A percentile compares a stretch with the other conserved stretches of the same genome.
phyloP scores from a whole-genome alignment of 2,797 vertebrate genomes.

The Phoxinus dragarum region DNA sequence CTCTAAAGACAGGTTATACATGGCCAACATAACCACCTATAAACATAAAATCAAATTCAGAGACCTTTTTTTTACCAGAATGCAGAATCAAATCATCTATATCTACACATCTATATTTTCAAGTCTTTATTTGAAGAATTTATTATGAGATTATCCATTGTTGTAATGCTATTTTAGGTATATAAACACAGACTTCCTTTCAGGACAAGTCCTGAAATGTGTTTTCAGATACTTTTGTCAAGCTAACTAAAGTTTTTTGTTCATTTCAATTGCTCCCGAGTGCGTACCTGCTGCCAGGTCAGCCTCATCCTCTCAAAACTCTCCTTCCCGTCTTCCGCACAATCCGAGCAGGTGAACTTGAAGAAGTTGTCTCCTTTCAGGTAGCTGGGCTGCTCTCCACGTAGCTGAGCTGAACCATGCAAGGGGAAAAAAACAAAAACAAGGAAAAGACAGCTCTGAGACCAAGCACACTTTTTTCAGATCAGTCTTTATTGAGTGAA shows the following conservation, averaged over 20 bases:
- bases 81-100: background rate
- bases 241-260: background rate
- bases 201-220: background rate
- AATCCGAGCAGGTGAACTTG: conserved; percentile 89
- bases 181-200: background rate
- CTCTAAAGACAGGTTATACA: conserved; percentile 98
- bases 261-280: background rate
- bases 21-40: conserved; percentile 97
- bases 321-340: conserved; percentile 91
- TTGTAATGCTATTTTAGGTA: background rate
- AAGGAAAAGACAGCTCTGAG: conserved; percentile 38
- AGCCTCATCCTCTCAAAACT: conserved; percentile 93
- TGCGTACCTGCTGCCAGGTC: conserved; percentile 94
- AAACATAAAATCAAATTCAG: conserved; percentile 50
- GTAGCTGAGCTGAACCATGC: conserved; percentile 84
- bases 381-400: conserved; percentile 90
- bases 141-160: background rate
- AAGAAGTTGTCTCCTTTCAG: conserved; percentile 99
- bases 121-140: background rate
- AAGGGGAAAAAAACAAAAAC: background rate
- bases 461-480: conserved; percentile 26
- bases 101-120: too few species aligned
- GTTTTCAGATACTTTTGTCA: background rate
- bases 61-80: background rate
- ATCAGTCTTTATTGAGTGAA: conserved; percentile 52